Percentiles rank a stretch among this genome's conserved stretches.
phyloP scores from a whole-genome alignment of 2,888 invertebrate species.

The Acheta domesticus region DNA sequence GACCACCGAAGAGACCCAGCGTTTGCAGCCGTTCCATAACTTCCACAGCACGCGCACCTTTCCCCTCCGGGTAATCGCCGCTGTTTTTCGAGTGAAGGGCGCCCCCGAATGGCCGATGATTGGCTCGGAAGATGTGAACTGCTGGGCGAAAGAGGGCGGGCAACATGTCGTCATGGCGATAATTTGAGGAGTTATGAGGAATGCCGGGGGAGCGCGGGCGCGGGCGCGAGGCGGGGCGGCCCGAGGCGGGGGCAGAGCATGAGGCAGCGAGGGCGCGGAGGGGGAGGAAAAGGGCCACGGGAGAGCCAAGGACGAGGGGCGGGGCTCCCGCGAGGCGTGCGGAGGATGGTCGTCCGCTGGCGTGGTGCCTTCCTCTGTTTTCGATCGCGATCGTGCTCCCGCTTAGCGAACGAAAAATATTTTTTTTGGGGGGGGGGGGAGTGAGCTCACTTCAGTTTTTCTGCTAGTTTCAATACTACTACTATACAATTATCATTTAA shows the following conservation, averaged over 20 bases:
- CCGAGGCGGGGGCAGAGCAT: not conserved
- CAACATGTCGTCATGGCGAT: not conserved
- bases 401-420: too few relatives aligned
- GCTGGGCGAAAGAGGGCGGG: not conserved
- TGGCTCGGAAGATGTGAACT: conserved; percentile 6
- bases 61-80: not conserved
- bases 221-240: not conserved
- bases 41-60: not conserved
- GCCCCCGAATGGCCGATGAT: not conserved
- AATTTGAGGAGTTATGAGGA: conserved; percentile 18
- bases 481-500: too few relatives aligned
- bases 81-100: not conserved
- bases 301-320: not conserved
- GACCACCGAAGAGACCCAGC: too few relatives aligned
- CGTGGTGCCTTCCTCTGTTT: too few relatives aligned
- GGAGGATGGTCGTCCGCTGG: not conserved
- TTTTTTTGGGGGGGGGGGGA: too few relatives aligned
- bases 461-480: too few relatives aligned
- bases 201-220: not conserved
- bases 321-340: not conserved
- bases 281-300: not conserved
- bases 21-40: too few relatives aligned
- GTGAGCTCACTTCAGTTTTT: too few relatives aligned
- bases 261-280: not conserved
- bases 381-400: too few relatives aligned